Evolutionary conservation across 2,797 vertebrate genomes (phyloP).

Genomic region (Sardinella longiceps): DNA sequence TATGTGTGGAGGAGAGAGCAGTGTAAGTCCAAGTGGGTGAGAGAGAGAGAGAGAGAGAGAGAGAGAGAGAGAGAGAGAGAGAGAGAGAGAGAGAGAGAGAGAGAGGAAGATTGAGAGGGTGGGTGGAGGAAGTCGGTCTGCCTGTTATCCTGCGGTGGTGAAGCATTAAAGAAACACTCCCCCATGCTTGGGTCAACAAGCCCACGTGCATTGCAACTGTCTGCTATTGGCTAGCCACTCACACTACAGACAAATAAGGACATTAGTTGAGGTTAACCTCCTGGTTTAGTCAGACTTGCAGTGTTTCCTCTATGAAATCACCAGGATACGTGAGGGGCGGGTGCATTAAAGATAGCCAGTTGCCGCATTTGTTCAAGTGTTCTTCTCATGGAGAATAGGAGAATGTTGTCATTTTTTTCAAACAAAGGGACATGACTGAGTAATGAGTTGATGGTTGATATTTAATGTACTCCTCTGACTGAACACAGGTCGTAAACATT

Average conservation of each 20-base stretch:
- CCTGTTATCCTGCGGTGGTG: not conserved
- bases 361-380: not conserved
- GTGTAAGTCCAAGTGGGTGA: not conserved
- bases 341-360: not conserved
- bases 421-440: not conserved
- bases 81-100: not conserved
- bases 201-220: not conserved
- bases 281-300: not conserved
- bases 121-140: slow-evolving; percentile 33
- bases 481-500: not conserved
- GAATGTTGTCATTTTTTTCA: not conserved
- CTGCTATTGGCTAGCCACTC: not conserved
- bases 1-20: not conserved
- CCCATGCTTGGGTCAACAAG: not conserved
- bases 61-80: not conserved
- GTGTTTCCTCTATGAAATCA: slow-evolving; percentile 5
- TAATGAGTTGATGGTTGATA: not conserved
- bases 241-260: slow-evolving; percentile 11
- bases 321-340: not conserved
- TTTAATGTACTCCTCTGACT: not conserved
- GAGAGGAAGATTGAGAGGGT: not conserved
- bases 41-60: slow-evolving; percentile 19
- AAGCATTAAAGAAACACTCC: slow-evolving; percentile 41
- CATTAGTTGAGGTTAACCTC: not conserved
- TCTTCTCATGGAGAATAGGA: not conserved